Evolutionary conservation across 2,113 vertebrate species (phyloP), one percentile per base, ranked within the genome.

Genomic region (Lucifuga dentata): DNA sequence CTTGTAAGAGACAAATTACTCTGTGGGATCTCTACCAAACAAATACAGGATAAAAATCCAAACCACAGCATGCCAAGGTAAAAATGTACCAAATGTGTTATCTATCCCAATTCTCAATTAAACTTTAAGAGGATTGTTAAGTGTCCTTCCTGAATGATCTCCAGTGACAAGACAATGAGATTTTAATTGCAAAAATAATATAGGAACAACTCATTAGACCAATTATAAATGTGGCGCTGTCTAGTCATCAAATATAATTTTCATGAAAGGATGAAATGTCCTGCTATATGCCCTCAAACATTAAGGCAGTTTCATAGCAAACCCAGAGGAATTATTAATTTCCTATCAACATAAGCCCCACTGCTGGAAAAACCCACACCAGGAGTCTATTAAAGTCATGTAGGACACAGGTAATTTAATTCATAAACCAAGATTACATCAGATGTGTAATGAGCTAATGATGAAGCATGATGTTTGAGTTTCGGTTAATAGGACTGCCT

Each of bases 321-420:
- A 81, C 76, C 40, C 80, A 43, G 40, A 51, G 75, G 79, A 80
- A 83, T 83, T 79, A 65, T 52, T 76, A 44, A 64, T 81, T 78
- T 83, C 66, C 68, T 73, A 44, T 82, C 71, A 64, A 73, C 20
- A 15, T 61, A 65, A 62, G 69, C 46, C 72, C 67, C 63, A 57
- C 57, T 40, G 57, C 56, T 76, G 67, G 61, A 63, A 74, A 80
- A 83, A 81, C 53, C 48, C 73, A 55, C 3, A 8, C 69, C 77
- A 76, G 78, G 49, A 85, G 59, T 88, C 79, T 81, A 90, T 90
- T 89, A 91, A 87, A 87, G 79, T 83, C 83, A 83, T 88, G 80
- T 86, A 87, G 77, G 81, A 88, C 84, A 82, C 87, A 89, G 83
- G 87, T 88, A 87, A 90, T 91, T 88, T 77, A 84, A 90, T 89